Conservation (phyloP, 2,888 invertebrate species). For the Tenthredo mesomela region DNA sequence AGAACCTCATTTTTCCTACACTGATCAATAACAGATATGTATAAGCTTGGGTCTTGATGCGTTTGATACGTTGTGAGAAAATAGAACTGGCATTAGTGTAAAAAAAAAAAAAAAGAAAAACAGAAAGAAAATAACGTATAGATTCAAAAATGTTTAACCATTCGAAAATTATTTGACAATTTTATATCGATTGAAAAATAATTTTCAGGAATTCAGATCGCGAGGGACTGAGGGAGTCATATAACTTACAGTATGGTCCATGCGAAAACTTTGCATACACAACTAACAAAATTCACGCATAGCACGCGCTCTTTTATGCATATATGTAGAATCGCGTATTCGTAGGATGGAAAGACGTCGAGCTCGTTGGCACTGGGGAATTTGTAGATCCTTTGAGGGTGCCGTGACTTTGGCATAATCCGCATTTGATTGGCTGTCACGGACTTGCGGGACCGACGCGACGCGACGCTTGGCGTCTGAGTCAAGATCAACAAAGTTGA, state of each 20-base stretch:
- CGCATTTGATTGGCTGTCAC: conserved; percentile 32
- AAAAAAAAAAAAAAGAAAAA: no score
- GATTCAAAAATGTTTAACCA: neutral
- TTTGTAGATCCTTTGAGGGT: conserved; percentile 22
- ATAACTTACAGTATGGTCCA: neutral
- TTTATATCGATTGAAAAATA: neutral
- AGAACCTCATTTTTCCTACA: no score
- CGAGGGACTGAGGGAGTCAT: neutral
- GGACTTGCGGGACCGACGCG: neutral
- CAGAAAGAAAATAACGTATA: no score
- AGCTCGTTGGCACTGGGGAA: neutral
- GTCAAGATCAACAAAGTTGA: conserved; percentile 46
- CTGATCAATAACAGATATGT: no score
- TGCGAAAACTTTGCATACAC: neutral
- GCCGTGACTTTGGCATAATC: conserved; percentile 31
- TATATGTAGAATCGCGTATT: neutral
- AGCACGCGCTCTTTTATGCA: neutral
- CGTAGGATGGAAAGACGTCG: neutral
- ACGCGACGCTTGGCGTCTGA: conserved; percentile 27
- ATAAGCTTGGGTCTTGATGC: no score
- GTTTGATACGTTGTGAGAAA: no score
- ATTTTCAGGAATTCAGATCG: neutral
- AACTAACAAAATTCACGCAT: neutral
- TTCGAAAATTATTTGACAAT: neutral
- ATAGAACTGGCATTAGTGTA: no score